Evolutionary conservation across 2,113 vertebrate genomes (phyloP).

Genomic region (Microtus pennsylvanicus): DNA sequence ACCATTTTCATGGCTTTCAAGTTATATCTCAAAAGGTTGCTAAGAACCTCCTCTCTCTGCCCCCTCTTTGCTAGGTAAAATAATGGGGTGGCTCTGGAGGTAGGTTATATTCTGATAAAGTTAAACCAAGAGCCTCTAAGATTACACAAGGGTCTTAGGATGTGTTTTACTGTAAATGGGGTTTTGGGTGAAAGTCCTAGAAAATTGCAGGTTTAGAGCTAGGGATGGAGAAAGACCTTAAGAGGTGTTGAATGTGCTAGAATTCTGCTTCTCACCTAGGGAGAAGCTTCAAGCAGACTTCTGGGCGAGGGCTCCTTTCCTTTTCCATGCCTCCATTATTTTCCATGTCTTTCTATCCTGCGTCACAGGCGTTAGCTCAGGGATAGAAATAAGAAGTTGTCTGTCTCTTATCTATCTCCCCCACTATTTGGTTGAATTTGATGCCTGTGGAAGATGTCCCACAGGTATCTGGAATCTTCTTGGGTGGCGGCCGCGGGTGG

Average conservation of each 20-base stretch:
- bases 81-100: neutral
- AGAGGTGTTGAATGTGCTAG: neutral
- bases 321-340: neutral
- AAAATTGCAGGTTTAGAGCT: neutral
- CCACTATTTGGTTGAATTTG: neutral
- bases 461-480: rapidly evolving
- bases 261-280: neutral
- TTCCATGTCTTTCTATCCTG: neutral
- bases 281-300: neutral
- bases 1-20: neutral
- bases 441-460: neutral
- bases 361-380: rapidly evolving
- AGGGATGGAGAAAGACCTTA: neutral
- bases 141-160: neutral
- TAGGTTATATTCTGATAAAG: neutral
- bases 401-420: neutral
- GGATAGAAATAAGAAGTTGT: neutral
- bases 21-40: neutral
- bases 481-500: neutral
- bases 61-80: neutral
- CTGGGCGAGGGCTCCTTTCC: neutral
- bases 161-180: neutral
- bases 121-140: neutral
- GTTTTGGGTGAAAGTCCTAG: neutral
- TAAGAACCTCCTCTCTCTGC: neutral